Evolutionary conservation across 1,140 invertebrate species (phyloP), one percentile per base, ranked within the genome.

Genomic region (Solen grandis): DNA sequence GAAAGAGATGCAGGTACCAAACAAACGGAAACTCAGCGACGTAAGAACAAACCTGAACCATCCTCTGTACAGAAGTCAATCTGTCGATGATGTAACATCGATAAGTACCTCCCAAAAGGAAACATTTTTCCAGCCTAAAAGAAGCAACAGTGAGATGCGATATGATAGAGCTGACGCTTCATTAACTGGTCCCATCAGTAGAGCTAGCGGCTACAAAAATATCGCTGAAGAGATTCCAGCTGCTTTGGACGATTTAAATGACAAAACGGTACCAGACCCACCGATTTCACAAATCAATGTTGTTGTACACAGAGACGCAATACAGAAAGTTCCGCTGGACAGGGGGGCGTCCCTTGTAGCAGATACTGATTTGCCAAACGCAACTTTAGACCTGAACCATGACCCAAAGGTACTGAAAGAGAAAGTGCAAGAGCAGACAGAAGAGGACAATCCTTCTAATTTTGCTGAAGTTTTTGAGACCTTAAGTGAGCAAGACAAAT

Each of bases 41-140:
- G 63, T 84, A 14, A 79, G 65, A n/a, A 69, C 81, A 33, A 80
- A 82, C 8, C 78, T 90, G 3, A 89, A 82, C 54, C 95, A 95
- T 91, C 95, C 95, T 2, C 88, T 95, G 31, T 95, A 94, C 88
- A 93, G 95, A 54, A 95, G 95, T 83, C 95, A 95, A 76, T 95
- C 95, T 0, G 94, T 95, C 50, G 94, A 95, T 35, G 94, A 95
- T 68, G 82, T 96, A 54, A 41, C 72, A 3, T 69, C 59, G 25
- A 36, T 46, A 46, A 19, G 41, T 10, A 19, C 8, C 8, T 77
- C 25, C 52, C 57, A 14, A 76, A 66, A 33, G 68, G 86, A 50
- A 50, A 82, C 0, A 60, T 81, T 27, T 19, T 84, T 46, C 57
- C 57, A 70, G 52, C 85, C 87, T 33, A 88, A 88, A 73, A 65